These are phyloP conservation scores for Petrolisthes cinctipes DNA, from an alignment of 2,888 invertebrate genomes.

Conservation along the genomic window DNA sequence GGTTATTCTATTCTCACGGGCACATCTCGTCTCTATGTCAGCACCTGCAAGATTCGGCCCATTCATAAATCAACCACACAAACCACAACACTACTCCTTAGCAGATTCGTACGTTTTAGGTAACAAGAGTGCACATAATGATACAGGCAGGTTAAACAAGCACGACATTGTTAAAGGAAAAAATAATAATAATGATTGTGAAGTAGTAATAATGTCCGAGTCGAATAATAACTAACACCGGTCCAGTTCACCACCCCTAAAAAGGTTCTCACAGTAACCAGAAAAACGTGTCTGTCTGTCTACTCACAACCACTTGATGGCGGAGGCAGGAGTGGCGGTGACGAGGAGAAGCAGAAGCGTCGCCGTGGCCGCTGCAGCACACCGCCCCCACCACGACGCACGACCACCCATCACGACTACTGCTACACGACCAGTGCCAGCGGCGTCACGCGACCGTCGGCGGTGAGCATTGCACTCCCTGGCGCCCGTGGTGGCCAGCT, in stretches of 20 bases:
- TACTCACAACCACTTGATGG: constrained; percentile 18
- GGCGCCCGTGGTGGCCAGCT: background rate
- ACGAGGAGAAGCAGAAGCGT: background rate
- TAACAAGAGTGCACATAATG: background rate
- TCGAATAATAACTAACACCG: background rate
- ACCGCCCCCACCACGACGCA: background rate
- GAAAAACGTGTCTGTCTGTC: background rate
- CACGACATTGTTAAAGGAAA: background rate
- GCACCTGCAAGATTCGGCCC: too few species aligned
- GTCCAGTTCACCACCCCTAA: background rate
- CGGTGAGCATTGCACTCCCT: constrained; percentile 10
- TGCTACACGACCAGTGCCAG: background rate
- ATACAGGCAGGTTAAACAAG: background rate
- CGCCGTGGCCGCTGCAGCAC: background rate
- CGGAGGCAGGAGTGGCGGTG: constrained; percentile 2
- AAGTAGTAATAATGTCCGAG: background rate
- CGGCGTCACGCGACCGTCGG: background rate
- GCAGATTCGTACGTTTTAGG: too few species aligned
- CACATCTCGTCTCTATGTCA: too few species aligned
- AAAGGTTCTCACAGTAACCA: background rate
- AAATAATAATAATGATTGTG: background rate
- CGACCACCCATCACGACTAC: constrained; percentile 6
- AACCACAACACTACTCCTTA: too few species aligned
- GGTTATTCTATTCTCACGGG: too few species aligned
- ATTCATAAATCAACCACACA: too few species aligned